Conservation (phyloP, 2,113 vertebrate genomes). For the Argyrosomus japonicus region DNA sequence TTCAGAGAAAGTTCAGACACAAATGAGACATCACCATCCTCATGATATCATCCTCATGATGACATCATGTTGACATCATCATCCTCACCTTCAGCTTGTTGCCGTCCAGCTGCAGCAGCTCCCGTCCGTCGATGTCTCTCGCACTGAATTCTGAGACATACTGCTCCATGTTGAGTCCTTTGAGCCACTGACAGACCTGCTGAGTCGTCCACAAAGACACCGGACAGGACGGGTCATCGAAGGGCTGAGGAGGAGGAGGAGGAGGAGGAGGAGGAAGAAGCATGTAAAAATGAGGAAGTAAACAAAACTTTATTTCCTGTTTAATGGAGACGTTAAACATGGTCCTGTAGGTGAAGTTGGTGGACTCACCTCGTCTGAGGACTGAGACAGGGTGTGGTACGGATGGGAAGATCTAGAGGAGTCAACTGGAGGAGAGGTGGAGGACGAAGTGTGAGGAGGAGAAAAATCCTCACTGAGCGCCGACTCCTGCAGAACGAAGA, state of each 20-base stretch:
- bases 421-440: constrained; percentile 75
- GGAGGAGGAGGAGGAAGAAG: constrained; percentile 4
- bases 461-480: constrained; percentile 91
- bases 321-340: too few species aligned
- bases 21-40: too few species aligned
- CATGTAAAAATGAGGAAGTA: not conserved
- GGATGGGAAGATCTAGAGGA: constrained; percentile 88
- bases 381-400: constrained; percentile 92
- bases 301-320: too few species aligned
- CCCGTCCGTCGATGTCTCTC: constrained; percentile 85
- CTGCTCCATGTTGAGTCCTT: constrained; percentile 89
- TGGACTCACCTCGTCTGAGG: constrained; percentile 88
- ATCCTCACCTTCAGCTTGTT: constrained; percentile 87
- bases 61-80: not conserved
- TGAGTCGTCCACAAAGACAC: constrained; percentile 87
- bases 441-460: constrained; percentile 80
- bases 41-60: too few species aligned
- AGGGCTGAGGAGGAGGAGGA: constrained; percentile 76
- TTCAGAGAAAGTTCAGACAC: too few species aligned
- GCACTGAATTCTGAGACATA: constrained; percentile 86
- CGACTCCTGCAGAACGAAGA: constrained; percentile 84
- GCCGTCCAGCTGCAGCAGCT: constrained; percentile 89
- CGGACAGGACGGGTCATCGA: constrained; percentile 83
- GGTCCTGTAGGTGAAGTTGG: too few species aligned
- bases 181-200: constrained; percentile 92